Conservation (phyloP, 2,888 invertebrate species). For the Gasteruption jaculator region DNA sequence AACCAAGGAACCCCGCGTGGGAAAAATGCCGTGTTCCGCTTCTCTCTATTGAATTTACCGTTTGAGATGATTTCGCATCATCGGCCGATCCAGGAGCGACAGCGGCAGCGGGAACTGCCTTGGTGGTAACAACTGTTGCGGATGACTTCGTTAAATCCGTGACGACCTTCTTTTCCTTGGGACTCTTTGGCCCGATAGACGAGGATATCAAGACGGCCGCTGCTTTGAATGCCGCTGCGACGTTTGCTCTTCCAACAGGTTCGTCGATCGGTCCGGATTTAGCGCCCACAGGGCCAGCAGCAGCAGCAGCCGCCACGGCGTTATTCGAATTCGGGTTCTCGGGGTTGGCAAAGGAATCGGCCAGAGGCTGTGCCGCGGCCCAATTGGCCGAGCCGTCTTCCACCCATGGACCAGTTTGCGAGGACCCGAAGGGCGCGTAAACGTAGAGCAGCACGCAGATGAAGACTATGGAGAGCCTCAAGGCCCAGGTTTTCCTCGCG, state of each 20-base stretch:
- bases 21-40: no score
- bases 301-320: constrained; percentile 20
- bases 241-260: constrained; percentile 10
- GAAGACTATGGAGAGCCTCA: constrained; percentile 70
- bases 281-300: constrained; percentile 49
- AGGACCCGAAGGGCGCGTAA: constrained; percentile 60
- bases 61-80: no score
- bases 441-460: constrained; percentile 70
- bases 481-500: constrained; percentile 65
- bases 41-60: no score
- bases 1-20: no score
- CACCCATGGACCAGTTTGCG: constrained; percentile 46
- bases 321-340: constrained; percentile 22
- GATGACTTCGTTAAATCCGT: constrained; percentile 7
- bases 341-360: constrained; percentile 35
- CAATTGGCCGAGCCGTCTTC: constrained; percentile 48
- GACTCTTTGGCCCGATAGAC: background rate
- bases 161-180: background rate
- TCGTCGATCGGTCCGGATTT: constrained; percentile 5
- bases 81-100: no score
- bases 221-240: constrained; percentile 9
- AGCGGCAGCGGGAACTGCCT: no score
- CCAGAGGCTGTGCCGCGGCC: constrained; percentile 45
- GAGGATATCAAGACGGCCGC: no score
- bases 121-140: background rate